Conservation (phyloP, 1,140 invertebrate genomes). For the Eufriesea mexicana region DNA sequence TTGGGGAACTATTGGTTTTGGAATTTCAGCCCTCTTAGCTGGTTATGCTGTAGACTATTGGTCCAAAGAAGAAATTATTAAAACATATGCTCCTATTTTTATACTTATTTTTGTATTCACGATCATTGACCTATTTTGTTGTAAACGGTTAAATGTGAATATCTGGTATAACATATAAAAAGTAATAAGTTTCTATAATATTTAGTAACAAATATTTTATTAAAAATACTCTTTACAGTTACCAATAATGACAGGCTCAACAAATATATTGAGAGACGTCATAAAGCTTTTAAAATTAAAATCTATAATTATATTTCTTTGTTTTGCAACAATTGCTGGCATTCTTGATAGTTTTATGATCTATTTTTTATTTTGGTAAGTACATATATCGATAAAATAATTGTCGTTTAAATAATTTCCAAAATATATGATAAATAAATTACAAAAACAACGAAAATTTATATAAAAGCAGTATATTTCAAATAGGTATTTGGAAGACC, state of each 20-base stretch:
- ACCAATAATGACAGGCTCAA: conserved; percentile 85
- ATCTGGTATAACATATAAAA: not conserved
- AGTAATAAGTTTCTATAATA: not conserved
- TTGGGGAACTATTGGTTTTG: conserved; percentile 91
- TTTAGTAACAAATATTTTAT: not conserved
- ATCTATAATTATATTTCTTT: conserved; percentile 86
- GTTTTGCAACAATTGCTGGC: conserved; percentile 87
- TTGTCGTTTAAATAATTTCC: not conserved
- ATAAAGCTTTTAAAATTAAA: conserved; percentile 84
- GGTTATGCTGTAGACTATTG: conserved; percentile 85
- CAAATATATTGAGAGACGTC: conserved; percentile 86
- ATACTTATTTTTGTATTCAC: conserved; percentile 85
- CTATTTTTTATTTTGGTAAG: conserved; percentile 91
- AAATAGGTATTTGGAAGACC: conserved; percentile 87
- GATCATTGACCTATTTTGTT: conserved; percentile 85
- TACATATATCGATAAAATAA: conserved; percentile 22
- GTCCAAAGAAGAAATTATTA: conserved; percentile 81
- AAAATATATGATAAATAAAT: not conserved
- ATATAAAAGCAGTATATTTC: conserved; percentile 13
- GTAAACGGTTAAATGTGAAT: conserved; percentile 84
- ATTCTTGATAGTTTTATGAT: conserved; percentile 90
- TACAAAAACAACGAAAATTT: not conserved
- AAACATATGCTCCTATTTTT: conserved; percentile 88
- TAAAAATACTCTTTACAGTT: conserved; percentile 81
- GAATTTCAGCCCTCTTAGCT: conserved; percentile 85